These are phyloP conservation scores for Petaurus breviceps DNA, from an alignment of 2,113 vertebrate species.

Conservation along the genomic window DNA sequence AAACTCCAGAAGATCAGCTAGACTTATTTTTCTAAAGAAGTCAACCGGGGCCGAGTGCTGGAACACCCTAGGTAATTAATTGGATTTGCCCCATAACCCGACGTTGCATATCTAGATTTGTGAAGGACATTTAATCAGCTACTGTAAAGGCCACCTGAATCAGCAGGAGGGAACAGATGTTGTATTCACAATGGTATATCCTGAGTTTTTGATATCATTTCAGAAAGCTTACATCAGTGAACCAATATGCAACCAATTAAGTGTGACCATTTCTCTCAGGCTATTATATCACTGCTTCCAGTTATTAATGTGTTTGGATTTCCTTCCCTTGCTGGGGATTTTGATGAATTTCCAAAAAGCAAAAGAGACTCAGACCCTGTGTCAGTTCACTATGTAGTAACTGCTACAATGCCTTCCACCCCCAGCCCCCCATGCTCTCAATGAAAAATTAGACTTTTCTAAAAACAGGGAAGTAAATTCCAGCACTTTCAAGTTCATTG, in stretches of 20 bases:
- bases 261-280: not conserved
- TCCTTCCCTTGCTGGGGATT: not conserved
- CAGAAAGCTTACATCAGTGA: accelerated
- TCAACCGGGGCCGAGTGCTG: not conserved
- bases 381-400: not conserved
- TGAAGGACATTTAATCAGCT: not conserved
- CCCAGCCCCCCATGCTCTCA: not conserved
- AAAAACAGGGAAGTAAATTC: not conserved
- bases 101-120: not conserved
- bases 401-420: not conserved
- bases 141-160: not conserved
- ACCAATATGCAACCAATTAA: accelerated
- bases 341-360: not conserved
- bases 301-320: not conserved
- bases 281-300: accelerated
- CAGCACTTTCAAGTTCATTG: not conserved
- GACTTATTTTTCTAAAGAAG: not conserved
- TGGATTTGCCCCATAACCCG: not conserved
- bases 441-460: not conserved
- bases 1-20: not conserved
- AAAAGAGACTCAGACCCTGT: not conserved
- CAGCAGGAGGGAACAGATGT: not conserved
- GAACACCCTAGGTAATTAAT: not conserved
- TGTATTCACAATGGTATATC: not conserved
- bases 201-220: not conserved